These are phyloP conservation scores for Eupithecia abbreviata DNA, from an alignment of 2,888 invertebrate species.

Conservation along the genomic window DNA sequence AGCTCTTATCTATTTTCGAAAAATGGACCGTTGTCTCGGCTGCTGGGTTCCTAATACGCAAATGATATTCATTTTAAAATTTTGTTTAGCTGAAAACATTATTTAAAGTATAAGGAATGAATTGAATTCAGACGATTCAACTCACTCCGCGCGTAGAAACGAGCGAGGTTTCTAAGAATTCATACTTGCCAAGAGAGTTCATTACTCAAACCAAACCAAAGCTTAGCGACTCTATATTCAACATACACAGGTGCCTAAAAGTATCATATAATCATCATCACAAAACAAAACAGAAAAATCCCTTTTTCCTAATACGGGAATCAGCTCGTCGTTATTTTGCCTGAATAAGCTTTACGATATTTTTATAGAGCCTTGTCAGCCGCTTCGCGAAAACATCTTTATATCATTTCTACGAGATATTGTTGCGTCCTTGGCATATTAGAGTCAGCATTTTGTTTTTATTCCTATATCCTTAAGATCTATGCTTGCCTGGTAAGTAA, in stretches of 20 bases:
- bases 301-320: neutral
- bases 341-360: constrained; percentile 52
- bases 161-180: neutral
- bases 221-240: too few species aligned
- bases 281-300: neutral
- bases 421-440: constrained; percentile 41
- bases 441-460: constrained; percentile 13
- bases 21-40: neutral
- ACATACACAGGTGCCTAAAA: neutral
- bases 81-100: neutral
- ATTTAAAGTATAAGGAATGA: neutral
- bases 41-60: neutral
- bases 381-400: constrained; percentile 50
- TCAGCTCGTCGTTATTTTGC: neutral
- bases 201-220: neutral
- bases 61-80: too few species aligned
- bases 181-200: neutral
- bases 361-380: constrained; percentile 54
- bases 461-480: neutral
- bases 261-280: neutral
- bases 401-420: constrained; percentile 47
- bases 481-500: neutral
- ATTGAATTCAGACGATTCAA: neutral
- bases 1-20: constrained; percentile 13
- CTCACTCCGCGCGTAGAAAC: neutral